Evolutionary conservation across 2,113 vertebrate species (phyloP), one percentile per base, ranked within the genome.

Genomic region (Scopus umbretta): DNA sequence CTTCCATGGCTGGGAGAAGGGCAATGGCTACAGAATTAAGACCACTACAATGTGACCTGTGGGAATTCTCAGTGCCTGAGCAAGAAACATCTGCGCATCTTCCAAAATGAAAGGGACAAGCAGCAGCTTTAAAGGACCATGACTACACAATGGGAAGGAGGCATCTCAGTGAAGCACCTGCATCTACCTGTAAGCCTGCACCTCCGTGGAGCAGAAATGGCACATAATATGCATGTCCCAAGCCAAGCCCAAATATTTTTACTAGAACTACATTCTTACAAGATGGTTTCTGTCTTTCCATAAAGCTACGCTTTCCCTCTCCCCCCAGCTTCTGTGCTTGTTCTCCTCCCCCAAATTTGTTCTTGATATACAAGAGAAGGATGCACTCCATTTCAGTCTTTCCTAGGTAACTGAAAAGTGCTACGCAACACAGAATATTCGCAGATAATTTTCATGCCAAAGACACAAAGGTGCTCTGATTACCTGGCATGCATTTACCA

Each of bases 21-120:
- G 38, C 0, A 0, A 23, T 18, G 22, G 50, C 19, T 2, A 6
- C 13, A 78, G 68, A 56, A 73, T 27, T 40, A 52, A 73, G n/a
- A 49, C 15, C 43, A 74, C 7, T 63, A 4, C 30, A 11, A 0
- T 5, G 13, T 34, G 30, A 71, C n/a, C 32, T 53, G 20, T 1
- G 3, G 26, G 42, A 80, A 13, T 18, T 67, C n/a, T 50, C 30
- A 72, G 6, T 8, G 16, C 10, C 42, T 32, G 38, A 71, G 63
- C 50, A 80, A 84, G 66, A 90, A 36, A 42, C 11, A 70, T 3
- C n/a, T 30, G 49, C 29, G 21, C 17, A 66, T 5, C 67, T 63
- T 71, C 74, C 82, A 71, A 59, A 91, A 55, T 3, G 21, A 43
- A 42, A 84, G 56, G 21, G 30, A 13, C 59, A 72, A 30, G 27